Evolutionary conservation across 2,888 invertebrate species (phyloP), one percentile per base, ranked within the genome.

Genomic region (Rhyacophila evoluta): DNA sequence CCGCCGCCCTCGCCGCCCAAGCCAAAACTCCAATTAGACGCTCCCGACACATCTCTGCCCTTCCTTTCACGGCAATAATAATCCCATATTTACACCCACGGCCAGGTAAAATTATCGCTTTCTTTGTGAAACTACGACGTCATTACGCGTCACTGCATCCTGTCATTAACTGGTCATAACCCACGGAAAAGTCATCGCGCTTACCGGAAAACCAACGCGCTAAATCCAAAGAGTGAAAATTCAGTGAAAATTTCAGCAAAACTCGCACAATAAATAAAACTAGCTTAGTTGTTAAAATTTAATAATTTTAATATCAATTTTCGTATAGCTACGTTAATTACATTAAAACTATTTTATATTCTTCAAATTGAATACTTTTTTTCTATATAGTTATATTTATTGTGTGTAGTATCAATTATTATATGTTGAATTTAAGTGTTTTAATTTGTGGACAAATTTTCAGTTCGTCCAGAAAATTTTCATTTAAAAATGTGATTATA

Each of bases 11-110:
- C 28, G 29, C 68, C 74, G 70, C 67, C 70, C 75, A 81, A 82
- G 80, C 78, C 15, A 15, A 55, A 55, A 55, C 55, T 25, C 55
- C 55, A 8, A 55, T 25, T 55, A 15, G 75, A 72, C 72, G 73
- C 74, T 74, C 38, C 55, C 39, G 69, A 89, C 89, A 87, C 87
- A 78, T 89, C 89, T 84, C 85, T 83, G 84, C 85, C 84, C 74
- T 85, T 55, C 55, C 55, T 55, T 19, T 19, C 55, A 19, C 88
- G 87, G 86, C 86, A 55, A 55, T 55, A 55, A 55, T 55, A 55
- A 55, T 55, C 55, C 55, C 55, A 55, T 19, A 25, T 6, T n/a
- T 19, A 55, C 55, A 25, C 55, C 55, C 15, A 25, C 55, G 55
- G 55, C 19, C 55, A 55, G 55, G 55, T 55, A 55, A 55, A 55